Conservation (phyloP, 2,113 vertebrate species). For the Ifrita kowaldi region DNA sequence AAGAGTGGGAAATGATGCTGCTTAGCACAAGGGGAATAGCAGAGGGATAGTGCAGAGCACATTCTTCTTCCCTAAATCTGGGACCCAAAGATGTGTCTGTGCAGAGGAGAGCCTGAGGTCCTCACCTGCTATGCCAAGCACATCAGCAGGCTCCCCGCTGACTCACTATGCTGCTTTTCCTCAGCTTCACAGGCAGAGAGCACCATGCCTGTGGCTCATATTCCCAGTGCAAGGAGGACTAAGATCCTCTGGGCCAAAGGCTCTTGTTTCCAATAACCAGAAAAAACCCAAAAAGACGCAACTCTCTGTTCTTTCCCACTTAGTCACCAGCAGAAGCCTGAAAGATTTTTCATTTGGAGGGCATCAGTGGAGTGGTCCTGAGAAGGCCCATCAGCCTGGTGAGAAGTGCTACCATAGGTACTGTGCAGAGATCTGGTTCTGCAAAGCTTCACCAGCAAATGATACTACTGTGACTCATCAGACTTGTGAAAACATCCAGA, state of each 20-base stretch:
- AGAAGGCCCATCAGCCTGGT: background rate
- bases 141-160: background rate
- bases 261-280: background rate
- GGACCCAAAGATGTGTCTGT: background rate
- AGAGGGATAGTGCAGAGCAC: background rate
- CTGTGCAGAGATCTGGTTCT: background rate
- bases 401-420: rapidly evolving
- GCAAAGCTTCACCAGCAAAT: background rate
- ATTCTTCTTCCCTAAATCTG: background rate
- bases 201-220: rapidly evolving
- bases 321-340: background rate
- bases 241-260: background rate
- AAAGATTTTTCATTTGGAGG: background rate
- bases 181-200: background rate
- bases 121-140: background rate
- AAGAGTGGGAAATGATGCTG: background rate
- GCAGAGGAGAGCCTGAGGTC: rapidly evolving
- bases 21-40: background rate
- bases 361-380: background rate
- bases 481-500: background rate
- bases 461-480: rapidly evolving
- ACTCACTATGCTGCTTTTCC: background rate
- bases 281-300: background rate
- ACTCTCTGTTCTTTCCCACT: background rate
- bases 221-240: background rate